Base-by-base conservation (phyloP, 2,888 invertebrate species). In the Homarus gammarus region DNA sequence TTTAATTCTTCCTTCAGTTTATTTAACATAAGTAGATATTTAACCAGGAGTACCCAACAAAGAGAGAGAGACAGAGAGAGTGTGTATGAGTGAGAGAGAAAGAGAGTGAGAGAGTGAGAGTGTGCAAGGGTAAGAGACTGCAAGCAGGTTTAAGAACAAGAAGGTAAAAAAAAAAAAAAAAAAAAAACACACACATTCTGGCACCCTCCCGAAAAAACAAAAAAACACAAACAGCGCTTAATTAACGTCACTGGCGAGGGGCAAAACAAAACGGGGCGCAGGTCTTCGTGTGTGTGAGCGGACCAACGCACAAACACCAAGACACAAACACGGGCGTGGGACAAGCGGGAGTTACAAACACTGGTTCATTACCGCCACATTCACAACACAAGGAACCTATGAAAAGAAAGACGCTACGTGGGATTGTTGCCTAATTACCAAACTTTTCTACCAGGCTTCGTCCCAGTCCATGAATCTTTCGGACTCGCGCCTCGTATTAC, bases 301-400 rank as follows among this genome's bases (percentile, higher is more conserved):
- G 61, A 64, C 70, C 70, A 40, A 51, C 61, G 75, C 75, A 84
- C 84, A 84, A 84, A 84, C 84, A 84, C 84, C 36, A 40, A 75
- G 75, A 33, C 75, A 73, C 77, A 85, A 77, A 85, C 77, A 64
- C 72, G 38, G 73, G 56, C 27, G 38, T 36, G 56, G 38, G 61
- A 75, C 84, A 75, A 75, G 64, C 49, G 64, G 75, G 36, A 68
- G 70, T 64, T n/a, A 84, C 68, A 68, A 33, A 77, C 85, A 44
- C 70, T 31, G 77, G 77, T 85, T 85, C 85, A 85, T 85, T 85
- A 85, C 85, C 85, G 68, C 44, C 84, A 85, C 77, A 85, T 85
- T 85, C 85, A 85, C 85, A 75, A 40, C 85, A 85, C 85, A 85
- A 85, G 84, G 84, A 75, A 75, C 40, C 73, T n/a, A 31, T 77